Conservation (phyloP, 2,113 vertebrate species). For the Hemibagrus wyckioides region DNA sequence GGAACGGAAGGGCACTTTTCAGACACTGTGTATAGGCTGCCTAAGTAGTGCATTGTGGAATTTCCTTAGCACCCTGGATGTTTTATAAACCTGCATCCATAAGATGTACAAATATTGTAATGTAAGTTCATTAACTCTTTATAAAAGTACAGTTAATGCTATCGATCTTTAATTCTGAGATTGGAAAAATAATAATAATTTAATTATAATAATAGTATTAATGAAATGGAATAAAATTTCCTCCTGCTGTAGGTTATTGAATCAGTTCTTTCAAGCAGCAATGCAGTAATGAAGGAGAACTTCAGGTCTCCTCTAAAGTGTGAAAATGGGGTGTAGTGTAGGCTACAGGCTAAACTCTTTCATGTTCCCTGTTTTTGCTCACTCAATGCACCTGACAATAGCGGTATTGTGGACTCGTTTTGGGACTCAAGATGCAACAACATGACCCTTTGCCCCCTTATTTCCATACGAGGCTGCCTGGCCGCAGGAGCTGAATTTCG, state of each 20-base stretch:
- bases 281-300: background rate
- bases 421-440: conserved; percentile 52
- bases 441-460: conserved; percentile 66
- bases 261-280: background rate
- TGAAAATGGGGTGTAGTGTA: background rate
- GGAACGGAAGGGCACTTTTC: background rate
- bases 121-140: no score
- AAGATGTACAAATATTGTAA: no score
- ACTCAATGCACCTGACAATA: conserved; percentile 51
- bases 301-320: background rate
- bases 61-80: background rate
- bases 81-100: background rate
- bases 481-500: conserved; percentile 58
- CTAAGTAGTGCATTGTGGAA: background rate
- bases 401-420: conserved; percentile 47
- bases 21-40: background rate
- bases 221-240: background rate
- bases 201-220: no score
- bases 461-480: conserved; percentile 69
- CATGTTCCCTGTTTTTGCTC: conserved; percentile 37
- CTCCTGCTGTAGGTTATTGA: background rate
- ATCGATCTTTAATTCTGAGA: no score
- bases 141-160: no score
- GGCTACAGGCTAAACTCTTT: conserved; percentile 22
- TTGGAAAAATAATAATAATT: no score